A percentile compares a stretch with the other conserved stretches of the same genome.
Conservation (phyloP, 2,113 vertebrate species). For the Rattus rattus region DNA sequence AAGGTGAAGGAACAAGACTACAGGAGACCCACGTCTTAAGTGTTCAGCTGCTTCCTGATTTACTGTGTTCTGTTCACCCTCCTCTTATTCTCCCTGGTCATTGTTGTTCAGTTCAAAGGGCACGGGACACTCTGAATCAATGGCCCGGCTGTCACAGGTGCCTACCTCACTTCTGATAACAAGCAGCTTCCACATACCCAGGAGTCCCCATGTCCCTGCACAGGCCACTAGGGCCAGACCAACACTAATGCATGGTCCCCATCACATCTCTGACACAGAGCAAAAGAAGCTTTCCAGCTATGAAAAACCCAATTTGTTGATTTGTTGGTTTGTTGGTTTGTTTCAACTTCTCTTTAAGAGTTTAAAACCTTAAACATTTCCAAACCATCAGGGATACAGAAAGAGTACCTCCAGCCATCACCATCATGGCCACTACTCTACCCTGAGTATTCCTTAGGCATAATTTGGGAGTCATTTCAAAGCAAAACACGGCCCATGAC, state of each 20-base stretch:
- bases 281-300: background rate
- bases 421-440: background rate
- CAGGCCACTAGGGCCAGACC: background rate
- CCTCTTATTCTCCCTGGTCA: background rate
- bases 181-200: fast-evolving
- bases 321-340: background rate
- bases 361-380: background rate
- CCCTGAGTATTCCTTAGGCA: no score
- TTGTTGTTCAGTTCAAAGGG: background rate
- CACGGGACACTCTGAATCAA: background rate
- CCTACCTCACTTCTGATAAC: background rate
- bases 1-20: background rate
- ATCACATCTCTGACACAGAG: background rate
- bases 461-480: background rate
- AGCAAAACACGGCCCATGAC: background rate
- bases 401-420: background rate
- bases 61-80: background rate
- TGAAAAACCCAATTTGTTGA: background rate
- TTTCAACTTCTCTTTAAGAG: background rate
- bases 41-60: background rate
- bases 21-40: background rate
- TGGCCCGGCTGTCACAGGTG: background rate
- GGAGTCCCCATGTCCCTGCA: fast-evolving
- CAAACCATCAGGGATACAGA: background rate
- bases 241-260: background rate